Evolutionary conservation across 2,797 vertebrate species (phyloP), one percentile per base, ranked within the genome.

Genomic region (Amphiprion clarkii): DNA sequence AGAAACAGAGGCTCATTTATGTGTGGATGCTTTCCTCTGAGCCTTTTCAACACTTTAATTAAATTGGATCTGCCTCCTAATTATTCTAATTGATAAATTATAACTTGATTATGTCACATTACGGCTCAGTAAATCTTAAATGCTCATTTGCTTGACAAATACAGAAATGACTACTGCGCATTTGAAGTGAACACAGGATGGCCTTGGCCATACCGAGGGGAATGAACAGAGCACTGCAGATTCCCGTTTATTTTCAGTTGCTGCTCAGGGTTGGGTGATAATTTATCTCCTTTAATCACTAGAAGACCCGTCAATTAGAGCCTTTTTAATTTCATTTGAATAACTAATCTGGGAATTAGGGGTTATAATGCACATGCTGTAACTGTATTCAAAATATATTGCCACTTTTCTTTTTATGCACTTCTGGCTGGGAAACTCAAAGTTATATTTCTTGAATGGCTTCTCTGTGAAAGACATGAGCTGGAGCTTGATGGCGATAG

Each of bases 271-370:
- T 94, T 92, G 93, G 93, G 84, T 88, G 86, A 93, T 95, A 91
- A 96, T 96, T 95, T 93, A 89, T 95, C 94, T 95, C 89, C 81
- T 93, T 95, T 96, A 96, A 97, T 98, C 95, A 95, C 93, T 83
- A 88, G 92, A 94, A 95, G 95, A 95, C 93, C 94, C 94, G 93
- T 96, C 95, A 96, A 96, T 97, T 96, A 96, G 89, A 95, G 91
- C 89, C 88, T 95, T 96, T 96, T 95, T 92, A 96, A 17, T 96
- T 95, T 95, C 90, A 95, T 95, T 94, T 94, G 92, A 96, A 68
- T 95, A 96, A 94, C 94, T 94, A 94, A 91, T 91, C 55, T 79
- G 95, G 94, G 94, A 96, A 93, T 94, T 93, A 86, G 65, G 74
- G 90, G 88, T 93, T 90, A 90, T 85, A 85, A 88, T 48, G 33